These are phyloP conservation scores for Eupithecia dodoneata DNA, from an alignment of 2,888 invertebrate genomes.

Conservation along the genomic window DNA sequence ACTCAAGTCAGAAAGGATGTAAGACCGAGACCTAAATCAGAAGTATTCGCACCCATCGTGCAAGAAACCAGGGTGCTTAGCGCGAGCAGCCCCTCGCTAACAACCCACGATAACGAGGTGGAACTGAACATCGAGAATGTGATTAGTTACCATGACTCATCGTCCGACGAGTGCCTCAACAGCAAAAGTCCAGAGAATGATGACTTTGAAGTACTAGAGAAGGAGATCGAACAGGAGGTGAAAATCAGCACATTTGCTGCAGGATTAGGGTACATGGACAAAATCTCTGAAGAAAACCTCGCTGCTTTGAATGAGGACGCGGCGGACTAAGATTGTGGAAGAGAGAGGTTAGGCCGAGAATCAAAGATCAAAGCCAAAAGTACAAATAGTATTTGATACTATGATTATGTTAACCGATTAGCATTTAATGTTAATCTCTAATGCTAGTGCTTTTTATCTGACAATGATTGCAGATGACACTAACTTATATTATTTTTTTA, in stretches of 20 bases:
- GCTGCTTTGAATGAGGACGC: conserved; percentile 64
- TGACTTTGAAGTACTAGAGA: conserved; percentile 72
- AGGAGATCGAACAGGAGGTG: conserved; percentile 71
- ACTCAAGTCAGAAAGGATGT: background rate
- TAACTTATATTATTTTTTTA: conserved; percentile 3
- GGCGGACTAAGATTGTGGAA: conserved; percentile 48
- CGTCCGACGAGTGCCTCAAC: conserved; percentile 70
- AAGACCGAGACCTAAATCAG: conserved; percentile 60
- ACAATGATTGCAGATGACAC: conserved; percentile 8
- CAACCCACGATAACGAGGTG: conserved; percentile 57
- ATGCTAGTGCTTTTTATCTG: conserved; percentile 15
- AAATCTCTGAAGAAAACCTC: conserved; percentile 78
- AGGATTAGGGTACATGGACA: conserved; percentile 65
- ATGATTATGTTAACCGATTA: conserved; percentile 35
- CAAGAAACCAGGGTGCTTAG: conserved; percentile 63
- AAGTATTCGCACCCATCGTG: conserved; percentile 56
- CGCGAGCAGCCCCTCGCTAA: conserved; percentile 69
- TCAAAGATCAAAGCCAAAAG: conserved; percentile 30
- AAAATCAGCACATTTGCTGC: conserved; percentile 52
- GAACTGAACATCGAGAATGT: conserved; percentile 76
- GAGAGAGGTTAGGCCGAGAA: background rate
- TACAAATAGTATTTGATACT: conserved; percentile 42
- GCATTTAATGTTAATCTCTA: conserved; percentile 45
- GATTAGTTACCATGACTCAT: conserved; percentile 75
- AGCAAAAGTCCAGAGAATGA: conserved; percentile 68